Conservation (phyloP, 2,888 invertebrate species). For the Alviniconcha strummeri region DNA sequence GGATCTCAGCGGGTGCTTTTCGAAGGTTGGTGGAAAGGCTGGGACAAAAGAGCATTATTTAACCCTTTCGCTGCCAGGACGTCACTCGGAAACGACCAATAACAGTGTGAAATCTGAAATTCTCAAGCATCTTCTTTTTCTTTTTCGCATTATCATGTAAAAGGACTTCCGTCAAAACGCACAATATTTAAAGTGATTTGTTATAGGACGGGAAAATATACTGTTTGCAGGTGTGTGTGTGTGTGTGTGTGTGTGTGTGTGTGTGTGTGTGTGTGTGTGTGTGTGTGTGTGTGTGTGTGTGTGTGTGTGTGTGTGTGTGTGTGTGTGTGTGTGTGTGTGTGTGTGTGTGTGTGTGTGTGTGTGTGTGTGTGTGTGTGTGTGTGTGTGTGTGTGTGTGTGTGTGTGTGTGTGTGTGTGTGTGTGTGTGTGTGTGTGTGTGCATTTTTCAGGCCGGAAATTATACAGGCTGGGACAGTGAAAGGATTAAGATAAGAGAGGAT, state of each 20-base stretch:
- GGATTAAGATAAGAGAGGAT: too few species aligned
- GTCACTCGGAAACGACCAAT: too few species aligned
- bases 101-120: too few species aligned
- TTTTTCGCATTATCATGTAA: too few species aligned
- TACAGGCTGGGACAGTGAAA: too few species aligned
- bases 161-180: too few species aligned
- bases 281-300: conserved; percentile 7
- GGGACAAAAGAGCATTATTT: conserved; percentile 10
- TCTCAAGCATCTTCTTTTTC: too few species aligned
- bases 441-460: neutral
- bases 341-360: conserved; percentile 13
- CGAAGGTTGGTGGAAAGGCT: conserved; percentile 86
- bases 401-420: conserved; percentile 1
- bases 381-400: conserved; percentile 1
- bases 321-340: conserved; percentile 13
- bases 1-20: conserved; percentile 89
- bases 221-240: neutral
- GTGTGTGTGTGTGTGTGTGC: conserved; percentile 19
- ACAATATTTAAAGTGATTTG: too few species aligned
- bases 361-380: neutral
- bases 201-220: too few species aligned
- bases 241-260: conserved; percentile 12
- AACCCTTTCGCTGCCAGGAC: too few species aligned
- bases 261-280: conserved; percentile 12
- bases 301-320: conserved; percentile 8